Percentiles rank a stretch among this genome's conserved stretches.
Evolutionary conservation across 2,888 invertebrate species (phyloP).

Genomic region (Pseudoips prasinana): DNA sequence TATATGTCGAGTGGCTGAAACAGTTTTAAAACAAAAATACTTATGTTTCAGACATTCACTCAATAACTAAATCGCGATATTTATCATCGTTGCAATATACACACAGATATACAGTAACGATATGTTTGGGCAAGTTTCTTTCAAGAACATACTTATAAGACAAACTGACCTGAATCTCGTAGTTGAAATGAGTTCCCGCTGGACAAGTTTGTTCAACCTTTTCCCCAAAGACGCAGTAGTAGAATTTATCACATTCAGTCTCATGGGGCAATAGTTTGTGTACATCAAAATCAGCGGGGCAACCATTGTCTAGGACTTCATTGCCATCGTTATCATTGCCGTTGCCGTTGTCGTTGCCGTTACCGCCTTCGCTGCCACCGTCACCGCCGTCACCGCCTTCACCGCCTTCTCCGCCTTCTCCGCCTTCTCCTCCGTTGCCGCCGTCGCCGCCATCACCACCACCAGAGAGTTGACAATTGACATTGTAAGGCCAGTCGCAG

Average conservation of each 20-base stretch:
- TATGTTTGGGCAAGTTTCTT: slow-evolving; percentile 7
- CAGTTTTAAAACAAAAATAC: too few relatives aligned
- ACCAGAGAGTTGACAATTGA: not conserved
- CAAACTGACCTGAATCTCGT: slow-evolving; percentile 41
- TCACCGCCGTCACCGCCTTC: not conserved
- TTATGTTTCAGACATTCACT: too few relatives aligned
- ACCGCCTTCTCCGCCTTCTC: too few relatives aligned
- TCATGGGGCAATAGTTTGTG: slow-evolving; percentile 48
- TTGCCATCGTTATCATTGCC: not conserved
- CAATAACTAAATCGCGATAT: too few relatives aligned
- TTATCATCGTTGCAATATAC: slow-evolving; percentile 2
- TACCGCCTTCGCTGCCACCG: not conserved
- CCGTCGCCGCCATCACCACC: not conserved
- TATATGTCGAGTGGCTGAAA: too few relatives aligned
- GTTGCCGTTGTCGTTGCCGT: not conserved
- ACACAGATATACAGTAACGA: slow-evolving; percentile 10
- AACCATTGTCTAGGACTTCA: slow-evolving; percentile 39
- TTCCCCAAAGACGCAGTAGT: slow-evolving; percentile 47
- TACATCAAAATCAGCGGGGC: slow-evolving; percentile 38
- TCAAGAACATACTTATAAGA: slow-evolving; percentile 2
- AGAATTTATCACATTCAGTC: slow-evolving; percentile 45
- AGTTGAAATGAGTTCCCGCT: slow-evolving; percentile 45
- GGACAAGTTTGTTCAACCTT: slow-evolving; percentile 37
- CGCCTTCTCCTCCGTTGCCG: not conserved
- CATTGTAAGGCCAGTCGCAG: slow-evolving; percentile 31